phyloP scores from a whole-genome alignment of 2,888 invertebrate genomes.

The Pseudeuparius sepicola region DNA sequence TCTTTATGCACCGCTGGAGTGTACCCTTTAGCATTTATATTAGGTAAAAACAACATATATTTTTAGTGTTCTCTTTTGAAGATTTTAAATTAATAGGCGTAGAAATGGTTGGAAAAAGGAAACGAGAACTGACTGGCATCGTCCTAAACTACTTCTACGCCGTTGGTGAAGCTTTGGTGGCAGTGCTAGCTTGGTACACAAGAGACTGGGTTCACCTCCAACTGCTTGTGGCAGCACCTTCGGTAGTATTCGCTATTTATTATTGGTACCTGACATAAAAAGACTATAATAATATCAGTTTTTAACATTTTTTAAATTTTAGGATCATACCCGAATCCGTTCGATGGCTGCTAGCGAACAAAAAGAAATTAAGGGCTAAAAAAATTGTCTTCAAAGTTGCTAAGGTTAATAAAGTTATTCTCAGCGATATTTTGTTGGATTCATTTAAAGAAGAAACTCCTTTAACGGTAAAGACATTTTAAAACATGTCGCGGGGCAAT shows the following conservation, averaged over 20 bases:
- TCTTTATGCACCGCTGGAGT: slow-evolving; percentile 53
- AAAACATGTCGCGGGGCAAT: background rate
- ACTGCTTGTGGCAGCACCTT: slow-evolving; percentile 49
- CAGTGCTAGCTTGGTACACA: slow-evolving; percentile 48
- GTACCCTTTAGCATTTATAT: slow-evolving; percentile 50
- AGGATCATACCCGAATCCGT: slow-evolving; percentile 56
- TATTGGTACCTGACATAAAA: slow-evolving; percentile 44
- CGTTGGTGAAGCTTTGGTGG: slow-evolving; percentile 52
- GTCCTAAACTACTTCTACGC: slow-evolving; percentile 56
- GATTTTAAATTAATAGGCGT: too few relatives aligned
- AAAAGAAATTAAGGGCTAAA: slow-evolving; percentile 44
- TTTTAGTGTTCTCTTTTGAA: too few relatives aligned
- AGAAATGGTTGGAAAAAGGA: slow-evolving; percentile 54
- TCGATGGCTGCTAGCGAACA: slow-evolving; percentile 52
- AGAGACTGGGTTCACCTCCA: slow-evolving; percentile 51
- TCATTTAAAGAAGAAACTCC: slow-evolving; percentile 34
- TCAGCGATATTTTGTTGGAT: slow-evolving; percentile 40
- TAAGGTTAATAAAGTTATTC: slow-evolving; percentile 42
- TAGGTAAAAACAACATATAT: too few relatives aligned
- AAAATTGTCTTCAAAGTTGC: slow-evolving; percentile 48
- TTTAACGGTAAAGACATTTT: slow-evolving; percentile 20
- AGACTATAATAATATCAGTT: background rate
- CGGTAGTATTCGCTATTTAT: slow-evolving; percentile 47
- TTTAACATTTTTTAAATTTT: slow-evolving; percentile 15
- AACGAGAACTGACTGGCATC: slow-evolving; percentile 52